Percentiles rank a stretch among this genome's conserved stretches.
Conservation (phyloP, 2,797 vertebrate genomes). For the Phalanger gymnotis region DNA sequence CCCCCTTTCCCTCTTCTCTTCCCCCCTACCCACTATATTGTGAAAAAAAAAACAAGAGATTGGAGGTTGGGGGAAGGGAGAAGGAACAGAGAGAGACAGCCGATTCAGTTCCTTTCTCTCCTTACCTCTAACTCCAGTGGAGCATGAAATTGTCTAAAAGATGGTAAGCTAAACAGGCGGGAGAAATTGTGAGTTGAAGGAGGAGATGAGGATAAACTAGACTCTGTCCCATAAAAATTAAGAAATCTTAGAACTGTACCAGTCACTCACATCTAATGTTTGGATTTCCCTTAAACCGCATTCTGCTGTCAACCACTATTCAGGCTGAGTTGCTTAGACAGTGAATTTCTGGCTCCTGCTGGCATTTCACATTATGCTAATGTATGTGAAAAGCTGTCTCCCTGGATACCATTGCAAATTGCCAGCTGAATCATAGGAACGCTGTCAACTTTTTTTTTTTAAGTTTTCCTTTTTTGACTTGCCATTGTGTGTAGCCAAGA, state of each 20-base stretch:
- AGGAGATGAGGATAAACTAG: constrained; percentile 19
- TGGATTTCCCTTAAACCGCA: constrained; percentile 71
- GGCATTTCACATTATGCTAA: constrained; percentile 73
- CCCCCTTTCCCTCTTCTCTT: neutral
- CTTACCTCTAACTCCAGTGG: constrained; percentile 29
- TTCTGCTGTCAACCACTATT: constrained; percentile 66
- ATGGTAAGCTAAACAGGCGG: constrained; percentile 51
- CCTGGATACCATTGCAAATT: constrained; percentile 75
- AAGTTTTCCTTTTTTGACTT: constrained; percentile 75
- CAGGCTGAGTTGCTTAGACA: constrained; percentile 77
- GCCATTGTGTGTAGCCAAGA: constrained; percentile 61
- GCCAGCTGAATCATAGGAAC: constrained; percentile 73
- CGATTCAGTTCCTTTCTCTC: constrained; percentile 25
- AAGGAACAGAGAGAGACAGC: neutral
- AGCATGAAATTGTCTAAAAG: constrained; percentile 49
- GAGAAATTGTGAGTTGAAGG: neutral
- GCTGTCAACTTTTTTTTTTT: constrained; percentile 74
- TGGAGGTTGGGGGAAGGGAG: neutral
- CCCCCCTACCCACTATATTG: neutral
- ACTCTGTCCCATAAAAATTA: constrained; percentile 59
- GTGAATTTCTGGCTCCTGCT: constrained; percentile 71
- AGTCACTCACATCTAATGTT: constrained; percentile 64
- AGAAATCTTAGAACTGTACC: constrained; percentile 65
- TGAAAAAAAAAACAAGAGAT: neutral
- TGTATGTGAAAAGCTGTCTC: constrained; percentile 74